Percentiles rank a stretch among this genome's conserved stretches.
Evolutionary conservation across 2,797 vertebrate genomes (phyloP).

Genomic region (Peromyscus melanophrys): DNA sequence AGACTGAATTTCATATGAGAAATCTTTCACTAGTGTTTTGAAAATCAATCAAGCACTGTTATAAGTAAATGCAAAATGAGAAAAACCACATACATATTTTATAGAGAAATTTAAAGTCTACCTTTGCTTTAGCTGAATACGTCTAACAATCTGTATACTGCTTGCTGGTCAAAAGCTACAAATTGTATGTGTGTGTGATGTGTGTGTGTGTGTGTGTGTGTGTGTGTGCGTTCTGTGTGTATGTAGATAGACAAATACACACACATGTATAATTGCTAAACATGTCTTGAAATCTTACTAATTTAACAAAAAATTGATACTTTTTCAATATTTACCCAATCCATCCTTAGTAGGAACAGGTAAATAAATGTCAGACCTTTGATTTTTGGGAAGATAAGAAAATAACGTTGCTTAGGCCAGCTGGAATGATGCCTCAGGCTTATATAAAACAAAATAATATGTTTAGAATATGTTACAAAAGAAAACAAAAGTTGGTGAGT

Average conservation of each 20-base stretch:
- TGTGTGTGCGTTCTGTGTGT: neutral
- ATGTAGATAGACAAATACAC: neutral
- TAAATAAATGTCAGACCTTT: neutral
- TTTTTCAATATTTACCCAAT: neutral
- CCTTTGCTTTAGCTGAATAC: neutral
- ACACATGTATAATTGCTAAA: neutral
- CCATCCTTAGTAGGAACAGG: neutral
- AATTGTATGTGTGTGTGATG: neutral
- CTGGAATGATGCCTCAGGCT: neutral
- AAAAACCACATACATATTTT: slow-evolving; percentile 29
- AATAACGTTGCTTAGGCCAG: neutral
- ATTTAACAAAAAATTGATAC: neutral
- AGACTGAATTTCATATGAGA: slow-evolving; percentile 70
- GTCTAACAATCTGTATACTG: neutral
- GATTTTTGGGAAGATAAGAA: neutral
- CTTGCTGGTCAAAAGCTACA: neutral
- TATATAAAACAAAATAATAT: slow-evolving; percentile 14
- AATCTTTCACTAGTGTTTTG: slow-evolving; percentile 38
- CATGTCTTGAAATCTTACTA: neutral
- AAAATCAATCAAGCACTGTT: slow-evolving; percentile 61
- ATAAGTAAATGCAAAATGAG: slow-evolving; percentile 57
- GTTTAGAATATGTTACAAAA: neutral
- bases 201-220: neutral
- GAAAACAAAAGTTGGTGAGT: neutral
- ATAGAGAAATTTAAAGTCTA: neutral